These are phyloP conservation scores for Coelopa pilipes DNA, from an alignment of 2,888 invertebrate genomes.

Conservation along the genomic window DNA sequence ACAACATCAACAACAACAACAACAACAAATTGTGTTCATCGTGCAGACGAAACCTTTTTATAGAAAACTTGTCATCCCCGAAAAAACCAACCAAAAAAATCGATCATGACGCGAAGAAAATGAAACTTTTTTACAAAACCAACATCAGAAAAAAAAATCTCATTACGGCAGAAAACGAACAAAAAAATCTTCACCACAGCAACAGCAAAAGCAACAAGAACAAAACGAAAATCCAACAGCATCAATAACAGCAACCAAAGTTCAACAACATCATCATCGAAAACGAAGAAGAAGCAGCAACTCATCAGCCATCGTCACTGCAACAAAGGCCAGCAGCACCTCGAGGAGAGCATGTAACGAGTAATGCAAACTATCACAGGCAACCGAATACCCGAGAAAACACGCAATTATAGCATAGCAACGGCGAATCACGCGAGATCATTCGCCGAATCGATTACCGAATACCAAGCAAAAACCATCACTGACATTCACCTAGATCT, in stretches of 20 bases:
- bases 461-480: too few species aligned
- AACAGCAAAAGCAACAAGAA: constrained; percentile 42
- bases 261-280: constrained; percentile 38
- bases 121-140: constrained; percentile 46
- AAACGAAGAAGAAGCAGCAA: constrained; percentile 31
- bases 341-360: too few species aligned
- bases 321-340: too few species aligned
- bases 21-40: constrained; percentile 51
- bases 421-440: too few species aligned
- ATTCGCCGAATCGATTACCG: too few species aligned
- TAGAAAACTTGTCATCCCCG: constrained; percentile 55
- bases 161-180: constrained; percentile 42
- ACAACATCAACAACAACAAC: constrained; percentile 36
- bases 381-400: constrained; percentile 22
- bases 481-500: constrained; percentile 6
- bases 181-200: constrained; percentile 37
- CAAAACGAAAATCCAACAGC: constrained; percentile 38
- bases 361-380: too few species aligned
- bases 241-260: constrained; percentile 32
- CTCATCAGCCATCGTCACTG: constrained; percentile 30
- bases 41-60: constrained; percentile 51
- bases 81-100: constrained; percentile 47
- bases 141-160: constrained; percentile 35
- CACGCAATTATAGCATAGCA: neutral
- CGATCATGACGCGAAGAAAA: constrained; percentile 43